Percentiles rank a stretch among this genome's conserved stretches.
Conservation (phyloP, 2,113 vertebrate species). For the Channa maculata region DNA sequence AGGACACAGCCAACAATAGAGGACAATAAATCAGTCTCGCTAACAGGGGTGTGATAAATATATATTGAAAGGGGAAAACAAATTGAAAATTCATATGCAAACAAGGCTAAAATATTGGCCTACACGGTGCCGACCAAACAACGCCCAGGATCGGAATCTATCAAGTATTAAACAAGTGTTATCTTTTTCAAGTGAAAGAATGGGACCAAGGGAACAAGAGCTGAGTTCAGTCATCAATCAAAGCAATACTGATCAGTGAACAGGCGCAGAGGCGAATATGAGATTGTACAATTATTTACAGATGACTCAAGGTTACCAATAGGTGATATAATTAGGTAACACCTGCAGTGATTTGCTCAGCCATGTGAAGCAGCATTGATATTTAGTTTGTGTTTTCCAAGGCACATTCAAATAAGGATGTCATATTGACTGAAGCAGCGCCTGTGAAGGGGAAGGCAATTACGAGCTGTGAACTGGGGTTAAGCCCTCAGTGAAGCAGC, state of each 20-base stretch:
- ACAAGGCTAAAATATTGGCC: background rate
- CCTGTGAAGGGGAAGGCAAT: slow-evolving; percentile 74
- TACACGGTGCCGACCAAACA: slow-evolving; percentile 2
- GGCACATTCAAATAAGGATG: slow-evolving; percentile 66
- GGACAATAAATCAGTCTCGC: slow-evolving; percentile 17
- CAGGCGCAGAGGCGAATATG: slow-evolving; percentile 28
- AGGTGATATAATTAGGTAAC: slow-evolving; percentile 73
- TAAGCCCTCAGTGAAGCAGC: slow-evolving; percentile 48
- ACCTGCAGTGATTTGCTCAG: slow-evolving; percentile 69
- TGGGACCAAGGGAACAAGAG: slow-evolving; percentile 1
- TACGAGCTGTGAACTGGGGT: slow-evolving; percentile 74
- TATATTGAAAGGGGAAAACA: background rate
- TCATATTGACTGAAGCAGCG: slow-evolving; percentile 72
- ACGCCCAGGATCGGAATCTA: slow-evolving; percentile 11
- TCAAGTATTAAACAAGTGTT: slow-evolving; percentile 50
- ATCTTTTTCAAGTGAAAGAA: slow-evolving; percentile 20
- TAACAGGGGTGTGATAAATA: background rate
- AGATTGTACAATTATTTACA: slow-evolving; percentile 59
- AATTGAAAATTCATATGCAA: background rate
- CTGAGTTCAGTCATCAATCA: slow-evolving; percentile 67
- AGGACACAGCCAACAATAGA: slow-evolving; percentile 5
- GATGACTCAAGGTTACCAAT: slow-evolving; percentile 55
- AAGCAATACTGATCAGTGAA: slow-evolving; percentile 15
- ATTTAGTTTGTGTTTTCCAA: slow-evolving; percentile 58
- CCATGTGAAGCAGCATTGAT: slow-evolving; percentile 52